Evolutionary conservation across 2,797 vertebrate species (phyloP).

Genomic region (Lycodopsis pacificus): DNA sequence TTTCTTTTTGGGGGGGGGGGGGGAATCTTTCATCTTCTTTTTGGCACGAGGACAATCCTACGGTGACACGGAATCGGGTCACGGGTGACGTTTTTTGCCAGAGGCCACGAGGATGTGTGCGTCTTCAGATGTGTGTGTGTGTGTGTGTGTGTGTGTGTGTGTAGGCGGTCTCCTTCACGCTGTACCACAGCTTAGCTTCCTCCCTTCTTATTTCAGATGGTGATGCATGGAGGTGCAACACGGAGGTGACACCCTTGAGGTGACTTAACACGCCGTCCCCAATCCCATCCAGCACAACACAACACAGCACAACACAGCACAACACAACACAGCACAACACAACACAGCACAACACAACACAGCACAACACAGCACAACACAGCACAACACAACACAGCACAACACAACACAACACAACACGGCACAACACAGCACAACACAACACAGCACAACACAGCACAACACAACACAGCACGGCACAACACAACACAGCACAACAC

Average conservation of each 20-base stretch:
- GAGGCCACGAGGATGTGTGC: slow-evolving; percentile 55
- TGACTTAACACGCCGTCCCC: slow-evolving; percentile 70
- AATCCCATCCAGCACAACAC: slow-evolving; percentile 67
- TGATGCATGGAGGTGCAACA: slow-evolving; percentile 65
- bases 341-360: not conserved
- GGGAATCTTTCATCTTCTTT: slow-evolving; percentile 66
- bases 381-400: slow-evolving; percentile 32
- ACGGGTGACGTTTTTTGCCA: slow-evolving; percentile 59
- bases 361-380: slow-evolving; percentile 33
- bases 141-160: not conserved
- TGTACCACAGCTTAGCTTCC: slow-evolving; percentile 65
- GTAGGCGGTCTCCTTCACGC: slow-evolving; percentile 63
- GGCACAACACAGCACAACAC: slow-evolving; percentile 54
- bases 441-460: slow-evolving; percentile 5
- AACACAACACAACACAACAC: too few species aligned
- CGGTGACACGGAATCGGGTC: slow-evolving; percentile 57
- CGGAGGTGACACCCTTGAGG: slow-evolving; percentile 71
- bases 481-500: too few species aligned
- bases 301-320: slow-evolving; percentile 32
- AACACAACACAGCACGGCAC: slow-evolving; percentile 32
- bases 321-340: slow-evolving; percentile 35
- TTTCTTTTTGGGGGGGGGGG: slow-evolving; percentile 41
- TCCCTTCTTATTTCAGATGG: slow-evolving; percentile 60
- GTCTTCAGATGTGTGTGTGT: slow-evolving; percentile 14
- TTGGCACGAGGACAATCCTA: slow-evolving; percentile 55